Evolutionary conservation across 2,797 vertebrate species (phyloP).

Genomic region (Poeciliopsis presidionis): DNA sequence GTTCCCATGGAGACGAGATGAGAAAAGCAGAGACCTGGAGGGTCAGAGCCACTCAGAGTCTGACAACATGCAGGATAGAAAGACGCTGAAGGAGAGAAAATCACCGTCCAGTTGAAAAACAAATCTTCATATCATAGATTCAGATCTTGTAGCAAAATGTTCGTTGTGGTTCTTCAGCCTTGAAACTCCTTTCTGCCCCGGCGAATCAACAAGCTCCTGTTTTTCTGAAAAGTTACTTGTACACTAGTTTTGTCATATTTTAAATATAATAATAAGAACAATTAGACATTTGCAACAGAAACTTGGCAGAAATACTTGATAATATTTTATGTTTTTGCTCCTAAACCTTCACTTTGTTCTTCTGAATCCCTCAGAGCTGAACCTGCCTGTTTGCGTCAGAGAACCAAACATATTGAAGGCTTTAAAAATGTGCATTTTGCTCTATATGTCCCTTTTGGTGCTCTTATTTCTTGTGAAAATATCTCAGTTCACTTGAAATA

Average conservation of each 20-base stretch:
- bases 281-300: neutral
- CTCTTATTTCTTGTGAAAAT: too few relatives aligned
- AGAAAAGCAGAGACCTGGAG: conserved; percentile 30
- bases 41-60: conserved; percentile 39
- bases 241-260: too few relatives aligned
- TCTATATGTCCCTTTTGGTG: too few relatives aligned
- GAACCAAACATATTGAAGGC: neutral
- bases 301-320: too few relatives aligned
- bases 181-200: neutral
- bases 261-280: too few relatives aligned
- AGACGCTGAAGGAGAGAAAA: neutral
- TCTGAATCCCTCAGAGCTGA: neutral
- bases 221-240: neutral
- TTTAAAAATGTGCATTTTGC: too few relatives aligned
- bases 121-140: neutral
- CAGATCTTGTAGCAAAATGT: neutral
- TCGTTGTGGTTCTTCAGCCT: neutral
- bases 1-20: conserved; percentile 48
- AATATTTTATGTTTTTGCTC: neutral
- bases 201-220: neutral
- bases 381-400: neutral
- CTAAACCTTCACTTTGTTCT: neutral
- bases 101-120: neutral
- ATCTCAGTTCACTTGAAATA: too few relatives aligned
- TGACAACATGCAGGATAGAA: conserved; percentile 13